These are phyloP conservation scores for Drosophila recens DNA, from an alignment of 2,888 invertebrate genomes.

Conservation along the genomic window DNA sequence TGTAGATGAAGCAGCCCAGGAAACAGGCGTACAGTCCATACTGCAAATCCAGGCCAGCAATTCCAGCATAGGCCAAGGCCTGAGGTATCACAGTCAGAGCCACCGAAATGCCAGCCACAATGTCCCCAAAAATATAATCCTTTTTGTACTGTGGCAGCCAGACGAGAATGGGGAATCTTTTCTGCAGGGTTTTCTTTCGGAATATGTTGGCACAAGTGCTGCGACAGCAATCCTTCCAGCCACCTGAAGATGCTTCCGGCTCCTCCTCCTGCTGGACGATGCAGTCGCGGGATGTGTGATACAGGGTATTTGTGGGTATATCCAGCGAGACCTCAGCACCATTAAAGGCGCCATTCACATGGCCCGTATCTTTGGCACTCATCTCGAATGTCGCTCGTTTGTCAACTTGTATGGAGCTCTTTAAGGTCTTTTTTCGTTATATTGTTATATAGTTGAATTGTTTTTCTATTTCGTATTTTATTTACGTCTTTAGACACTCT, in stretches of 20 bases:
- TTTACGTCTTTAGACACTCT: slow-evolving; percentile 39
- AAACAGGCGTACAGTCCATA: slow-evolving; percentile 97
- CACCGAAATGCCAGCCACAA: slow-evolving; percentile 96
- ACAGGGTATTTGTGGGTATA: slow-evolving; percentile 83
- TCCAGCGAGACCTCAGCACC: slow-evolving; percentile 82
- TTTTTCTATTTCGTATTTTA: slow-evolving; percentile 21
- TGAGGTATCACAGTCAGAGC: slow-evolving; percentile 90
- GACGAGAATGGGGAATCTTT: slow-evolving; percentile 90
- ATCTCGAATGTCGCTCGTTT: slow-evolving; percentile 41
- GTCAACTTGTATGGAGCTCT: neutral
- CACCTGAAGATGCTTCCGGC: slow-evolving; percentile 68
- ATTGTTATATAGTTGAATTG: slow-evolving; percentile 5
- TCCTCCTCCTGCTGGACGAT: slow-evolving; percentile 86
- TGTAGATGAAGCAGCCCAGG: slow-evolving; percentile 95
- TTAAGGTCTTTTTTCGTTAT: slow-evolving; percentile 7
- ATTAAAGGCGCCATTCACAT: slow-evolving; percentile 69
- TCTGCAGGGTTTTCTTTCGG: slow-evolving; percentile 90
- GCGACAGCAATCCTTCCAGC: slow-evolving; percentile 63
- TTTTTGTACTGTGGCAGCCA: slow-evolving; percentile 93
- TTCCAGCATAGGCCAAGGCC: slow-evolving; percentile 92
- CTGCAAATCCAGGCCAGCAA: slow-evolving; percentile 92
- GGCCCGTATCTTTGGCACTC: slow-evolving; percentile 66
- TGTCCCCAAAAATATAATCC: slow-evolving; percentile 92
- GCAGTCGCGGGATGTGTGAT: slow-evolving; percentile 83
- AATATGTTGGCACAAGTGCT: slow-evolving; percentile 86